Conservation (phyloP, 2,113 vertebrate species). For the Scomber japonicus region DNA sequence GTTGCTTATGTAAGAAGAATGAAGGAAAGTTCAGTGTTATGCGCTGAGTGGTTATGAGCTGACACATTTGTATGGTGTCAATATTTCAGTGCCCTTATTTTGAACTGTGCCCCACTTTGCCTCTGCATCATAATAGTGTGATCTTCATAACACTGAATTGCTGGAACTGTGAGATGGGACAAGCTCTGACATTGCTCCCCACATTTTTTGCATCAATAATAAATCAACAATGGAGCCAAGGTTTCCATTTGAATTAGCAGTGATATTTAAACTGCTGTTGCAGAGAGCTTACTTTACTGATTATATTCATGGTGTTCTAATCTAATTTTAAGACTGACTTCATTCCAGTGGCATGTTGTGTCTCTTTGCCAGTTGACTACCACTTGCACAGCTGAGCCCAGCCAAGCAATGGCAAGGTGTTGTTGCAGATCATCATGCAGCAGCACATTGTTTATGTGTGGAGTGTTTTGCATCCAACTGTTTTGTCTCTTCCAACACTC, state of each 20-base stretch:
- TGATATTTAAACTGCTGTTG: conserved; percentile 20
- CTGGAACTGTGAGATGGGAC: conserved; percentile 11
- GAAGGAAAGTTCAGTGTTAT: not conserved
- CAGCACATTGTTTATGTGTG: conserved; percentile 33
- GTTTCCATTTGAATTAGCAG: conserved; percentile 12
- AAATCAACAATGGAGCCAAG: conserved; percentile 8
- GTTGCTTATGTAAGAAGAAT: not conserved
- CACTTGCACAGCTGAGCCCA: conserved; percentile 29
- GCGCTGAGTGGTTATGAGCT: not conserved
- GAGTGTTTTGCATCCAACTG: conserved; percentile 22
- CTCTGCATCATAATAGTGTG: not conserved
- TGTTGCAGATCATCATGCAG: conserved; percentile 16
- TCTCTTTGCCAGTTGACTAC: not conserved
- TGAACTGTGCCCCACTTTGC: conserved; percentile 1
- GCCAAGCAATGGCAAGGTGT: conserved; percentile 20
- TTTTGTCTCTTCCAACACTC: not conserved
- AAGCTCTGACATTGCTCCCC: conserved; percentile 18
- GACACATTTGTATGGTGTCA: not conserved
- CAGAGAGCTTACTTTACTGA: not conserved
- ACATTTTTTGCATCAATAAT: conserved; percentile 38
- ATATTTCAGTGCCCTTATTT: conserved; percentile 6
- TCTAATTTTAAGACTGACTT: conserved; percentile 23
- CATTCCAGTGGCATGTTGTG: not conserved
- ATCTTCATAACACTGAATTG: not conserved
- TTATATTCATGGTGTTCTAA: not conserved